A percentile compares a stretch with the other conserved stretches of the same genome.
Evolutionary conservation across 2,888 invertebrate species (phyloP).

Genomic region (Agriopis marginaria): DNA sequence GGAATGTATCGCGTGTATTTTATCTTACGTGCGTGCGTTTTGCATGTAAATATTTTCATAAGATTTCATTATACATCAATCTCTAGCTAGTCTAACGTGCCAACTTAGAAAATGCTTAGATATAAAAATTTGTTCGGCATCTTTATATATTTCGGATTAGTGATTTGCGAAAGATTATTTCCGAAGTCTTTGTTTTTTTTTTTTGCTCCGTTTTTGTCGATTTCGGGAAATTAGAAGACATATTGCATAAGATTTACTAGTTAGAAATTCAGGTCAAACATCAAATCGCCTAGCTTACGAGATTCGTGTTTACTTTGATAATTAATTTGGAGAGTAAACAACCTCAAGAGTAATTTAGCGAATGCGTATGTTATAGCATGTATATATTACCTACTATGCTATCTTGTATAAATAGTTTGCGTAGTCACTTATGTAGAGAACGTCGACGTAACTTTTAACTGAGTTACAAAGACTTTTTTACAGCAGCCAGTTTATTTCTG

Average conservation of each 20-base stretch:
- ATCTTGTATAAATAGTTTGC: slow-evolving; percentile 3
- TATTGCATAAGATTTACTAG: background rate
- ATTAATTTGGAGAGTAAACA: slow-evolving; percentile 42
- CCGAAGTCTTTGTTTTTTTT: too few species aligned
- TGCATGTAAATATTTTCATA: too few species aligned
- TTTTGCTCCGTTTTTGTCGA: too few species aligned
- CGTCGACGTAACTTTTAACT: background rate
- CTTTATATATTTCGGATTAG: too few species aligned
- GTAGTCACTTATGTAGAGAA: background rate
- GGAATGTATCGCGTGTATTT: too few species aligned
- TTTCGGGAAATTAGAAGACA: background rate
- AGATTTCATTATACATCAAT: too few species aligned
- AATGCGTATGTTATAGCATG: slow-evolving; percentile 25
- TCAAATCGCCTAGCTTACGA: slow-evolving; percentile 20
- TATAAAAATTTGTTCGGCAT: too few species aligned
- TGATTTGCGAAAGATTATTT: too few species aligned
- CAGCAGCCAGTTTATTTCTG: slow-evolving; percentile 1
- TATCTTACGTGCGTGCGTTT: too few species aligned
- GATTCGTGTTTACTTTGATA: slow-evolving; percentile 37
- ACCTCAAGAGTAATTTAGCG: slow-evolving; percentile 21
- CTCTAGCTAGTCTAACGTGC: too few species aligned
- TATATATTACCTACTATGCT: slow-evolving; percentile 11
- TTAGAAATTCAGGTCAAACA: slow-evolving; percentile 23
- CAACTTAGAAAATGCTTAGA: too few species aligned
- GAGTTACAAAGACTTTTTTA: background rate